Percentiles rank a stretch among this genome's conserved stretches.
Evolutionary conservation across 2,888 invertebrate species (phyloP).

Genomic region (Pseudoips prasinana): DNA sequence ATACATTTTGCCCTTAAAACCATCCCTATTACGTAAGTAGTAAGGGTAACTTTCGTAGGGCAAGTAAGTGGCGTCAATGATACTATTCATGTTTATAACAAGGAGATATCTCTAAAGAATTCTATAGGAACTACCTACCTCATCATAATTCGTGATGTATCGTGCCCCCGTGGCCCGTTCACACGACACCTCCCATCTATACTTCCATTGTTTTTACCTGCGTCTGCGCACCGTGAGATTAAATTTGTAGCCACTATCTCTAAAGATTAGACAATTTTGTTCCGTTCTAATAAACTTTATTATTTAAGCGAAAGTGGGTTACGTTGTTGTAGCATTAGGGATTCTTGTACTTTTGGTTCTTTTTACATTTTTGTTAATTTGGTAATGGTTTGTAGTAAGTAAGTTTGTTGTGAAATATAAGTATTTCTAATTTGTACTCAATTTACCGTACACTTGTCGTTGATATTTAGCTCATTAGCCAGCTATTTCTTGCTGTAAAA

Average conservation of each 20-base stretch:
- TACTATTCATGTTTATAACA: too few species aligned
- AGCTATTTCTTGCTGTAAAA: too few species aligned
- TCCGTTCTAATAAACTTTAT: constrained; percentile 40
- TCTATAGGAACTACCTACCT: constrained; percentile 23
- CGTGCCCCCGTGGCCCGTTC: constrained; percentile 52
- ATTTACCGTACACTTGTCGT: too few species aligned
- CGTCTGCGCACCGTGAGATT: constrained; percentile 40
- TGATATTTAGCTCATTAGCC: too few species aligned
- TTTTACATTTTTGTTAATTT: constrained; percentile 17
- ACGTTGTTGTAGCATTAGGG: constrained; percentile 24
- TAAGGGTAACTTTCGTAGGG: too few species aligned
- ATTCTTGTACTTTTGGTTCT: constrained; percentile 7
- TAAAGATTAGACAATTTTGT: constrained; percentile 36
- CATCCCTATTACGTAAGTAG: too few species aligned
- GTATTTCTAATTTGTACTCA: too few species aligned
- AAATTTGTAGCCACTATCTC: constrained; percentile 32
- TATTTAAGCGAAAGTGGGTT: constrained; percentile 34
- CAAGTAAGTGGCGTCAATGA: too few species aligned
- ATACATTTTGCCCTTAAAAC: too few species aligned
- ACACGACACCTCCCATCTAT: constrained; percentile 31
- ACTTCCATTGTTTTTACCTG: constrained; percentile 36
- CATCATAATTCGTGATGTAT: constrained; percentile 37
- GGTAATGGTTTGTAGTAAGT: too few species aligned
- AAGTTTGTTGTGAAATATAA: too few species aligned
- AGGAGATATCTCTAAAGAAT: too few species aligned